phyloP scores from a whole-genome alignment of 2,888 invertebrate genomes.

The Sarcophaga carnaria region DNA sequence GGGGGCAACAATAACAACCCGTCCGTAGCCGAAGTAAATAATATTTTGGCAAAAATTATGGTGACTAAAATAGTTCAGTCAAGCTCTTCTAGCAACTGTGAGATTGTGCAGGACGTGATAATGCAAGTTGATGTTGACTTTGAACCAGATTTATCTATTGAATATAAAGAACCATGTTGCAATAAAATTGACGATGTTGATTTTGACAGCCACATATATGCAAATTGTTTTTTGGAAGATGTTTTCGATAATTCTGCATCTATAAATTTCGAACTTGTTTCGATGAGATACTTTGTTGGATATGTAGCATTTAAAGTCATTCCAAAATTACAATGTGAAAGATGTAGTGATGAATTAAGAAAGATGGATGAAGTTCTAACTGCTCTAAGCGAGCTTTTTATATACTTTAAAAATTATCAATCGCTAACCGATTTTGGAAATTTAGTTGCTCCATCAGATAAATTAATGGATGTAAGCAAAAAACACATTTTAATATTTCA shows the following conservation, averaged over 20 bases:
- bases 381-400: not conserved
- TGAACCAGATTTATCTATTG: too few species aligned
- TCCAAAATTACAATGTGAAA: constrained; percentile 3
- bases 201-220: constrained; percentile 4
- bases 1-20: constrained; percentile 10
- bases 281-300: constrained; percentile 6
- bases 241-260: not conserved
- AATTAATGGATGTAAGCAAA: constrained; percentile 9
- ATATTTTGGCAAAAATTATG: too few species aligned
- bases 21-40: not conserved
- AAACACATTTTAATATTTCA: not conserved
- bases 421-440: not conserved
- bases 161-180: not conserved
- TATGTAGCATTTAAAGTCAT: not conserved
- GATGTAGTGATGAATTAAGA: not conserved
- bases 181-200: not conserved
- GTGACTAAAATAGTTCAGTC: too few species aligned
- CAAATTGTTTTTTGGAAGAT: constrained; percentile 5
- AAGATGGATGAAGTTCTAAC: not conserved
- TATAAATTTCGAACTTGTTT: constrained; percentile 12
- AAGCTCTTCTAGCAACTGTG: too few species aligned
- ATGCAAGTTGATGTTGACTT: too few species aligned
- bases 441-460: not conserved
- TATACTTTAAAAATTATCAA: not conserved
- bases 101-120: too few species aligned